Evolutionary conservation across 2,888 invertebrate species (phyloP).

Genomic region (Eilema sororculum): DNA sequence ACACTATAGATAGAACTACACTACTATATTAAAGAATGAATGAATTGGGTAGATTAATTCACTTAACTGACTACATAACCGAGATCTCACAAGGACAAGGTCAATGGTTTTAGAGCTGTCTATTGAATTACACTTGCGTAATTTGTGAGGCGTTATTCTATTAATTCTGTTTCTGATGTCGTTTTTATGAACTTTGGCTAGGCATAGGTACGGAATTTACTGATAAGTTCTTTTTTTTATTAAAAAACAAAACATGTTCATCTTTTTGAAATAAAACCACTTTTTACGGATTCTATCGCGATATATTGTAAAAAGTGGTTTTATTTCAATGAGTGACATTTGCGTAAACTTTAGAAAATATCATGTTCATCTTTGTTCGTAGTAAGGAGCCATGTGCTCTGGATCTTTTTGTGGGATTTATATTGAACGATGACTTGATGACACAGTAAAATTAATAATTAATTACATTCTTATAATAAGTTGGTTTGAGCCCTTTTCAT

Average conservation of each 20-base stretch:
- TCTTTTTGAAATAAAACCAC: too few species aligned
- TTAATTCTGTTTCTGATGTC: slow-evolving; percentile 25
- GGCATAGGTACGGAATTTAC: slow-evolving; percentile 21
- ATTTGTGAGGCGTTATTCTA: slow-evolving; percentile 37
- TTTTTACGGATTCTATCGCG: too few species aligned
- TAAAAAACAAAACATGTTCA: too few species aligned
- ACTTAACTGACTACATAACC: slow-evolving; percentile 28
- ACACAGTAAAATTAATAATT: not conserved
- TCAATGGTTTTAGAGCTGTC: slow-evolving; percentile 37
- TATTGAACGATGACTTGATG: not conserved
- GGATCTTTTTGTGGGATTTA: not conserved
- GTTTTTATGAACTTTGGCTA: slow-evolving; percentile 19
- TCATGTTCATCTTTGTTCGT: not conserved
- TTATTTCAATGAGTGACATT: too few species aligned
- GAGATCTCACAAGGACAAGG: slow-evolving; percentile 45
- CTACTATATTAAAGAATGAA: not conserved
- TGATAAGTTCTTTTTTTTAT: slow-evolving; percentile 3
- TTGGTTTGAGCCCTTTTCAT: not conserved
- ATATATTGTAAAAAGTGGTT: too few species aligned
- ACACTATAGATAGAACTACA: not conserved
- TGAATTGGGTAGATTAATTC: slow-evolving; percentile 14
- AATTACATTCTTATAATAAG: not conserved
- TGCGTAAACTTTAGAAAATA: too few species aligned
- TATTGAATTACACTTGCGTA: slow-evolving; percentile 50
- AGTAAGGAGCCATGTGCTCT: not conserved